Base-by-base conservation (phyloP, 1,140 invertebrate species). In the Venturia canescens region DNA sequence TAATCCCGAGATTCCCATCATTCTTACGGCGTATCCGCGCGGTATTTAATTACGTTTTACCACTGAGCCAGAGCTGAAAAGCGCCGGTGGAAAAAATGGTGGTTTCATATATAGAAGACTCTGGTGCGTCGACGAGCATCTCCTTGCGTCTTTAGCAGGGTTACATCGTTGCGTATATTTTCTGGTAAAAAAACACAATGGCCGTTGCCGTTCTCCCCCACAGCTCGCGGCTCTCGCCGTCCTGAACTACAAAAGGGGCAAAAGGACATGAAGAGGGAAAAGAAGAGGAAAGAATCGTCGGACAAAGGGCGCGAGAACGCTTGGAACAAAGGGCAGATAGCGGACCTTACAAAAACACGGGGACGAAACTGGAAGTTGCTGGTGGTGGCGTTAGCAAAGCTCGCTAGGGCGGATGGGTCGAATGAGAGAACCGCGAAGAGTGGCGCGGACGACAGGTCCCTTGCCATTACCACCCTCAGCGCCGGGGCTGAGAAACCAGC, bases 271-370 rank as follows among this genome's bases (percentile, higher is more conserved):
- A 23, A 63, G 60, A 63, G 13, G 60, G 27, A 63, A n/a, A 63
- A 63, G 60, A 63, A 27, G 34, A 71, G 38, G 57, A 66, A 67
- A 23, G 34, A 77, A 1, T 6, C 66, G 31, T 63, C 72, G 85
- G 84, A 87, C 86, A 87, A 88, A 87, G 87, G 85, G 85, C 83
- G 83, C 81, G 85, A 84, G 83, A 85, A 78, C 74, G 66, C 82
- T 21, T 84, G 86, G 86, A 86, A 87, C 86, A 88, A 88, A 86
- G 84, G 82, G 80, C 44, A 84, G 86, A 87, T 87, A 87, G 86
- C 87, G 85, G 83, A 79, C 71, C 66, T 50, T 84, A 83, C 82
- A 87, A 88, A 88, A 87, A 88, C 85, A 87, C 44, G 72, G 74
- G 57, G 53, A 50, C 69, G 48, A 63, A 48, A 15, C 60, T 26